Percentiles rank a stretch among this genome's conserved stretches.
Conservation (phyloP, 2,888 invertebrate genomes). For the Cerastoderma edule region DNA sequence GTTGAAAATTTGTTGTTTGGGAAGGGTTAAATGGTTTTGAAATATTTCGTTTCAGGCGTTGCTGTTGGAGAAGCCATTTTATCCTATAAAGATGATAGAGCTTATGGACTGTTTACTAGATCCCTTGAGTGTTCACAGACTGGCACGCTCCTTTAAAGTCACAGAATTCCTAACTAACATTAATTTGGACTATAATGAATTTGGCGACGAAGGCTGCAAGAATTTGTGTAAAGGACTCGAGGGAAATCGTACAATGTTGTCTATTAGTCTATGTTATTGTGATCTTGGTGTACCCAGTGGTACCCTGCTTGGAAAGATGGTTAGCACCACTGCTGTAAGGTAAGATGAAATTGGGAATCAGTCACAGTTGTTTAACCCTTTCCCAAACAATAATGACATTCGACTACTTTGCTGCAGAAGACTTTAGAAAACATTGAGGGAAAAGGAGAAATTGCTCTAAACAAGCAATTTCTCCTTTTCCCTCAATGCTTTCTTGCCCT, state of each 20-base stretch:
- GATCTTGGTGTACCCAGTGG: slow-evolving; percentile 79
- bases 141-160: slow-evolving; percentile 73
- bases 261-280: slow-evolving; percentile 82
- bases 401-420: too few species aligned
- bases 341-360: too few species aligned
- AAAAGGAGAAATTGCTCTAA: too few species aligned
- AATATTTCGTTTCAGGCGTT: slow-evolving; percentile 78
- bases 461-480: too few species aligned
- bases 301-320: slow-evolving; percentile 74
- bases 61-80: slow-evolving; percentile 79
- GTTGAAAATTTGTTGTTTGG: too few species aligned
- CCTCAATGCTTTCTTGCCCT: too few species aligned
- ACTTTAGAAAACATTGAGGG: too few species aligned
- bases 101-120: slow-evolving; percentile 81
- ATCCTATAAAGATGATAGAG: slow-evolving; percentile 77
- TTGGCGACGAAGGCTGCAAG: slow-evolving; percentile 82
- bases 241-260: slow-evolving; percentile 75
- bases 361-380: too few species aligned
- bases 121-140: slow-evolving; percentile 68
- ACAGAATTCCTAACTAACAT: slow-evolving; percentile 76
- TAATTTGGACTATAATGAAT: slow-evolving; percentile 83
- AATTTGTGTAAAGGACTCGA: slow-evolving; percentile 79
- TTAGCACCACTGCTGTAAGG: slow-evolving; percentile 81
- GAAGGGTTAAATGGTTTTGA: too few species aligned
- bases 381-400: too few species aligned